Percentiles rank a stretch among this genome's conserved stretches.
These are phyloP conservation scores for Drosophila neonasuta DNA, from an alignment of 2,888 invertebrate species.

Conservation along the genomic window DNA sequence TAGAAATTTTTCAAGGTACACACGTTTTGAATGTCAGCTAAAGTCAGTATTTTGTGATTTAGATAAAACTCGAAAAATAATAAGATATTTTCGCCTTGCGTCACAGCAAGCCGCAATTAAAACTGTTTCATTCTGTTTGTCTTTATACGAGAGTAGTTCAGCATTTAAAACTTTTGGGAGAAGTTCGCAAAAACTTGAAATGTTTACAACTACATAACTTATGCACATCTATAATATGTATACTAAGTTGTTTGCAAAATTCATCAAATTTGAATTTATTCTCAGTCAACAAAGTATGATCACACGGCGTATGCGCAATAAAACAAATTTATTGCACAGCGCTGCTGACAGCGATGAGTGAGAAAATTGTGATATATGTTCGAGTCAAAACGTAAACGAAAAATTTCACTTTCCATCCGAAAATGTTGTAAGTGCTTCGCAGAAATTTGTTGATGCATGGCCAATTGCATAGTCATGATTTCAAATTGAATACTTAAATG, in stretches of 20 bases:
- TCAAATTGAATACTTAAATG: not conserved
- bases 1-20: slow-evolving; percentile 46
- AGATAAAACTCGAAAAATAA: slow-evolving; percentile 59
- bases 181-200: slow-evolving; percentile 5
- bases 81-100: slow-evolving; percentile 36
- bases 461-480: slow-evolving; percentile 16
- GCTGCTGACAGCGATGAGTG: slow-evolving; percentile 14
- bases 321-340: slow-evolving; percentile 43
- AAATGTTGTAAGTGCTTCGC: slow-evolving; percentile 22
- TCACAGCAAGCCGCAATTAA: slow-evolving; percentile 33
- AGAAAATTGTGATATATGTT: slow-evolving; percentile 35
- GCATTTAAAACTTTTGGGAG: not conserved
- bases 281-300: slow-evolving; percentile 10
- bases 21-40: slow-evolving; percentile 52
- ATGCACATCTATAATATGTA: too few relatives aligned
- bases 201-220: slow-evolving; percentile 11
- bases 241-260: slow-evolving; percentile 3
- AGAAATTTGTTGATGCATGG: slow-evolving; percentile 15
- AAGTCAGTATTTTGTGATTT: slow-evolving; percentile 59
- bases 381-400: slow-evolving; percentile 29
- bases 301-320: slow-evolving; percentile 39
- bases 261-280: slow-evolving; percentile 4
- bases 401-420: slow-evolving; percentile 25
- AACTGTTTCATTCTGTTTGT: slow-evolving; percentile 12
- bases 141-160: not conserved